Conservation (phyloP, 2,888 invertebrate genomes). For the Ptychoptera albimana region DNA sequence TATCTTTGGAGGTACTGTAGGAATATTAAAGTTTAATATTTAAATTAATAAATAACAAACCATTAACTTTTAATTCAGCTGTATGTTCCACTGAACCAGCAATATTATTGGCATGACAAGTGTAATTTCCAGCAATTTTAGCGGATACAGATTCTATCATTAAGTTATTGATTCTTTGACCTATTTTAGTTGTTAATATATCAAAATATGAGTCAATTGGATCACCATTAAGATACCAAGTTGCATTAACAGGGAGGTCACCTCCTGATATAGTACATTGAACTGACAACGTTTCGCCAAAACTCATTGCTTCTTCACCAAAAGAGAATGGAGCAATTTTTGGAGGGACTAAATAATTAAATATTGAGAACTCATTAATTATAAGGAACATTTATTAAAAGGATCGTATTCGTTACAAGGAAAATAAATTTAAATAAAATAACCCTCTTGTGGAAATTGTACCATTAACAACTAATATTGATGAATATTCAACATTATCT, state of each 20-base stretch:
- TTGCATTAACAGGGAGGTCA: slow-evolving; percentile 60
- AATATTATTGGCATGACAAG: slow-evolving; percentile 55
- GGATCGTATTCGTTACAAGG: too few relatives aligned
- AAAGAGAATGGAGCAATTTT: slow-evolving; percentile 61
- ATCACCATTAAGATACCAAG: slow-evolving; percentile 43
- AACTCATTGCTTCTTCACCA: slow-evolving; percentile 54
- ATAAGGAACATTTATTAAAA: too few relatives aligned
- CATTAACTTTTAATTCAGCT: slow-evolving; percentile 56
- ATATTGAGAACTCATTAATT: neutral
- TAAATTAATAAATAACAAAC: slow-evolving; percentile 30
- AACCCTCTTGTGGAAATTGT: too few relatives aligned
- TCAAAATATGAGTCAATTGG: slow-evolving; percentile 27
- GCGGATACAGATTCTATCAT: slow-evolving; percentile 52
- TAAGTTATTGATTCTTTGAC: slow-evolving; percentile 37
- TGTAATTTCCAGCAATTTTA: slow-evolving; percentile 59
- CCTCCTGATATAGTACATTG: slow-evolving; percentile 56
- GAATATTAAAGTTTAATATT: neutral
- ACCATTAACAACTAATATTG: slow-evolving; percentile 26
- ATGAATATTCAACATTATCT: slow-evolving; percentile 31
- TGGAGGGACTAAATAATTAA: slow-evolving; percentile 43
- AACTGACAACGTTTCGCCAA: slow-evolving; percentile 41
- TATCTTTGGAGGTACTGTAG: slow-evolving; percentile 55
- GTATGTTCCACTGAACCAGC: slow-evolving; percentile 54
- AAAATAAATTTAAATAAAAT: too few relatives aligned
- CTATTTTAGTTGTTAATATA: slow-evolving; percentile 25